Percentiles rank a stretch among this genome's conserved stretches.
Evolutionary conservation across 2,113 vertebrate species (phyloP).

Genomic region (Thryonomys swinderianus): DNA sequence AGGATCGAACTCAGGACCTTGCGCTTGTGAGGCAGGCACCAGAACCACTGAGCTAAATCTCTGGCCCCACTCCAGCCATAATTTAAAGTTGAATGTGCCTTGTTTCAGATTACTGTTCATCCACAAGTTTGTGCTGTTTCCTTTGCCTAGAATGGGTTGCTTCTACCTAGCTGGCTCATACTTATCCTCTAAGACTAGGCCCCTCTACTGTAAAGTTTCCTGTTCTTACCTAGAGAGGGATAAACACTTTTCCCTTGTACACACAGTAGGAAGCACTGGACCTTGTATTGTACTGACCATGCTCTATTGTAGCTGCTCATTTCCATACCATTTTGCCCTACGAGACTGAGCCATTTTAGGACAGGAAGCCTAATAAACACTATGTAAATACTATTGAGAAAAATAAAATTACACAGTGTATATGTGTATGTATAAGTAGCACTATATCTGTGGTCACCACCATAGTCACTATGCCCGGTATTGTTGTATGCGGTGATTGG

Average conservation of each 20-base stretch:
- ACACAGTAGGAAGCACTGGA: background rate
- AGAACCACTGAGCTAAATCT: no score
- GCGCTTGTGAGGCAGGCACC: no score
- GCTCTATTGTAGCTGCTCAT: background rate
- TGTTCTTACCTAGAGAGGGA: background rate
- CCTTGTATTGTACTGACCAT: background rate
- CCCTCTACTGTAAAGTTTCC: background rate
- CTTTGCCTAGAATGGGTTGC: background rate
- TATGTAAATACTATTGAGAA: constrained; percentile 13
- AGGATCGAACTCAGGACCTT: no score
- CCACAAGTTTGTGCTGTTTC: background rate
- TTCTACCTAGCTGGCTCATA: background rate
- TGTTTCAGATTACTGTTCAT: background rate
- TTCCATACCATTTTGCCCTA: background rate
- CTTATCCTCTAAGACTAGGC: background rate
- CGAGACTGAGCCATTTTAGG: background rate
- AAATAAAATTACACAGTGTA: background rate
- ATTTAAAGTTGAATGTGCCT: background rate
- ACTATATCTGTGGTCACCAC: background rate
- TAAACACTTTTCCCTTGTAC: background rate
- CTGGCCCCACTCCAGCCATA: background rate
- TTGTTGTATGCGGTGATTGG: no score
- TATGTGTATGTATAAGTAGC: background rate
- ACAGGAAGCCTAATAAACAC: background rate
- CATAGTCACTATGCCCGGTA: no score